Evolutionary conservation across 2,888 invertebrate genomes (phyloP).

Genomic region (Ischnus inquisitorius): DNA sequence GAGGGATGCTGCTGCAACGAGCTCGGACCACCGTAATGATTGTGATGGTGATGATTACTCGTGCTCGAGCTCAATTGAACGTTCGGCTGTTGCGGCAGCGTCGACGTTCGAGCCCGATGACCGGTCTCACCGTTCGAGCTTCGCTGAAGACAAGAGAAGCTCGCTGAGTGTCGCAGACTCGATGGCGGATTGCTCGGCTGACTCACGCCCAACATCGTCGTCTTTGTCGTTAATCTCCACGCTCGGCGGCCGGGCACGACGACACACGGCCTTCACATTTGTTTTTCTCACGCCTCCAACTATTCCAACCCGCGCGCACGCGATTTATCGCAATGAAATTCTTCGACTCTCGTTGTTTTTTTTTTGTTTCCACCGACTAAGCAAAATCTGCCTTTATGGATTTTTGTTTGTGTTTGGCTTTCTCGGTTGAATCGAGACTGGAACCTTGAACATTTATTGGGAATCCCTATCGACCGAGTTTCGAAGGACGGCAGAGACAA

Average conservation of each 20-base stretch:
- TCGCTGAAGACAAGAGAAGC: conserved; percentile 86
- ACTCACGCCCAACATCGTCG: conserved; percentile 84
- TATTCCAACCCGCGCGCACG: not conserved
- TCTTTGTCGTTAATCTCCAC: conserved; percentile 39
- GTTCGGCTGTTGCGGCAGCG: conserved; percentile 84
- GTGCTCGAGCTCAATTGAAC: conserved; percentile 60
- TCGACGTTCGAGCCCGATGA: conserved; percentile 83
- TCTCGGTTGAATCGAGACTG: not conserved
- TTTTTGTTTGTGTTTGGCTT: conserved; percentile 1
- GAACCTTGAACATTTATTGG: not conserved
- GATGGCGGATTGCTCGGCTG: conserved; percentile 83
- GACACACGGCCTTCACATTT: conserved; percentile 55
- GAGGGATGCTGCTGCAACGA: conserved; percentile 73
- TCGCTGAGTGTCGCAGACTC: conserved; percentile 85
- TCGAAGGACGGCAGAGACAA: conserved; percentile 1
- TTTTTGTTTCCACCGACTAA: not conserved
- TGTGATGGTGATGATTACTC: conserved; percentile 65
- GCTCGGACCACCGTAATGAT: conserved; percentile 75
- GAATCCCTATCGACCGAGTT: conserved; percentile 33
- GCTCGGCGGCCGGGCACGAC: conserved; percentile 27
- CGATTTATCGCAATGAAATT: not conserved
- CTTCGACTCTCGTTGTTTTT: not conserved
- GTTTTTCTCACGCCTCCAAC: conserved; percentile 30
- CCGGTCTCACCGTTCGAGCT: conserved; percentile 81
- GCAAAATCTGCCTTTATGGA: not conserved